phyloP scores from a whole-genome alignment of 2,888 invertebrate genomes.

The Stictocephala bisonia region DNA sequence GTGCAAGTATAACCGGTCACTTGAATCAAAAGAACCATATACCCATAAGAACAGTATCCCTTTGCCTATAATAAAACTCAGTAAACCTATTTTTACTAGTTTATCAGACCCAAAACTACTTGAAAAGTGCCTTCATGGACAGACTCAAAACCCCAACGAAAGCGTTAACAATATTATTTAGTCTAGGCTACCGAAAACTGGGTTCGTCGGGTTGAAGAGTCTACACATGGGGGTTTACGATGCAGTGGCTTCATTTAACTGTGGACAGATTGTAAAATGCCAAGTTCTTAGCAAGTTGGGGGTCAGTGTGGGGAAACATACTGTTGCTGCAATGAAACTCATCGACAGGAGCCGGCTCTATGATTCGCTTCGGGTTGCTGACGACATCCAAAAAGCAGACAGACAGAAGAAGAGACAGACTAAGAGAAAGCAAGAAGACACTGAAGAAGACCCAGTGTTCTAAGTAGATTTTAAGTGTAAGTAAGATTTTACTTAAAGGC shows the following conservation, averaged over 20 bases:
- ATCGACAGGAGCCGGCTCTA: neutral
- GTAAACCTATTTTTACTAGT: neutral
- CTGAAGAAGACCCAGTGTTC: constrained; percentile 40
- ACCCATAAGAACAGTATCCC: neutral
- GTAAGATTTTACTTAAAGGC: too few species aligned
- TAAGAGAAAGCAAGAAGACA: constrained; percentile 40
- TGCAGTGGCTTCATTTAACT: constrained; percentile 10
- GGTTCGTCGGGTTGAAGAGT: constrained; percentile 13
- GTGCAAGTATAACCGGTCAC: neutral
- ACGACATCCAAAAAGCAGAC: constrained; percentile 25
- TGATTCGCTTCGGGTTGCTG: neutral
- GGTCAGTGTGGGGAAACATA: constrained; percentile 15
- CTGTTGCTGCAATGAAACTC: neutral
- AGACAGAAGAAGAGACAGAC: constrained; percentile 4
- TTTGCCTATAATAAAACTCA: neutral
- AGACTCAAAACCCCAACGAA: constrained; percentile 33
- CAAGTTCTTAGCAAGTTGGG: neutral
- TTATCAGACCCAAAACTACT: neutral
- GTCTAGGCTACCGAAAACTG: constrained; percentile 11
- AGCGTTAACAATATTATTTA: constrained; percentile 26
- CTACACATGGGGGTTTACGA: constrained; percentile 23
- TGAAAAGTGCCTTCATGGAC: neutral
- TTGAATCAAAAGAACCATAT: neutral
- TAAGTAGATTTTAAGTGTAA: too few species aligned
- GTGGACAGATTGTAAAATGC: neutral